These are phyloP conservation scores for Ceratina australensis DNA, from an alignment of 1,140 invertebrate species.

Conservation along the genomic window DNA sequence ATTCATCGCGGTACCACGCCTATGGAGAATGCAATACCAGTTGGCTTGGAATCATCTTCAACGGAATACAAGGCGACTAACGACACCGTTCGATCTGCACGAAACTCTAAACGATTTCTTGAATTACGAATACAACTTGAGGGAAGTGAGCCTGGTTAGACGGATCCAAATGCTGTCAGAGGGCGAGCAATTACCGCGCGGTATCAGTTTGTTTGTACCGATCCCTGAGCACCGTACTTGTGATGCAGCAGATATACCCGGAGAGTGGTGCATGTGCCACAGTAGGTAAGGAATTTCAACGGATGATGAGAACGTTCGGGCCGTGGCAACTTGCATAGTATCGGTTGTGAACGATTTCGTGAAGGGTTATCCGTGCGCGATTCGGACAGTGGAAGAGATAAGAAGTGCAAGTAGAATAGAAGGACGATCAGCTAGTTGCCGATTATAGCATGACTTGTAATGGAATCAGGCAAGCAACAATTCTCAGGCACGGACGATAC, in stretches of 20 bases:
- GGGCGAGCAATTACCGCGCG: constrained; percentile 75
- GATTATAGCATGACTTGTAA: constrained; percentile 85
- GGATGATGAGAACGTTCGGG: constrained; percentile 77
- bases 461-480: constrained; percentile 85
- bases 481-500: constrained; percentile 89
- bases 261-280: constrained; percentile 92
- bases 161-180: constrained; percentile 61
- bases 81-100: constrained; percentile 83
- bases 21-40: constrained; percentile 81
- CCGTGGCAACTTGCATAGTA: constrained; percentile 81
- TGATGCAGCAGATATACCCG: constrained; percentile 85
- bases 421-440: constrained; percentile 70
- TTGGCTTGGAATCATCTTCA: constrained; percentile 78
- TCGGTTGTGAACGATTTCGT: constrained; percentile 82
- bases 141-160: constrained; percentile 61
- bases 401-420: constrained; percentile 80
- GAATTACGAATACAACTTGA: constrained; percentile 73
- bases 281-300: constrained; percentile 79
- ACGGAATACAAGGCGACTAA: constrained; percentile 80
- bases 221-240: constrained; percentile 88
- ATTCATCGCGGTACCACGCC: constrained; percentile 82
- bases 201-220: constrained; percentile 88
- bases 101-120: constrained; percentile 85
- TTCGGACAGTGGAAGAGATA: constrained; percentile 80
- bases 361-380: constrained; percentile 83